A percentile compares a stretch with the other conserved stretches of the same genome.
phyloP scores from a whole-genome alignment of 2,888 invertebrate genomes.

The Habroteleia sp. region DNA sequence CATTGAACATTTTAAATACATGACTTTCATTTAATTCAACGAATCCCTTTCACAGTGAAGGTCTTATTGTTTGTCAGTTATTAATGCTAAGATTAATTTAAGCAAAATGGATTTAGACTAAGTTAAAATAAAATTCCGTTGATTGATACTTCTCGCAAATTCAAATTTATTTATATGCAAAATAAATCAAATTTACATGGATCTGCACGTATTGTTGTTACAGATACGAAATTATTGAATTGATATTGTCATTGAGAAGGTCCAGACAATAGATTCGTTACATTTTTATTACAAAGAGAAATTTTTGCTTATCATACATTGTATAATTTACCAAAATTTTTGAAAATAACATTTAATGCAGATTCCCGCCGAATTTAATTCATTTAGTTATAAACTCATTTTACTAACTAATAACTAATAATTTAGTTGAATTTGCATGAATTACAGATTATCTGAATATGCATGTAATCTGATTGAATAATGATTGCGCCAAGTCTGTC shows the following conservation, averaged over 20 bases:
- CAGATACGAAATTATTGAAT: no score
- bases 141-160: slow-evolving; percentile 36
- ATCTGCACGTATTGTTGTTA: slow-evolving; percentile 27
- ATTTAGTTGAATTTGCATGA: slow-evolving; percentile 49
- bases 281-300: no score
- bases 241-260: no score
- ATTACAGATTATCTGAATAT: slow-evolving; percentile 49
- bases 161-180: slow-evolving; percentile 34
- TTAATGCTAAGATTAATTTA: slow-evolving; percentile 14
- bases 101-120: slow-evolving; percentile 20
- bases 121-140: slow-evolving; percentile 31
- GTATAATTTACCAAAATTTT: no score
- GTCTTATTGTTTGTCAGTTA: slow-evolving; percentile 2
- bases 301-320: no score
- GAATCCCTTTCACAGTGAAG: no score
- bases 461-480: slow-evolving; percentile 35
- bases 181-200: slow-evolving; percentile 32
- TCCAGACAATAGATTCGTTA: no score
- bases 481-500: slow-evolving; percentile 25
- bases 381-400: no score
- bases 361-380: slow-evolving; percentile 33
- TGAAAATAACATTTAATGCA: slow-evolving; percentile 25
- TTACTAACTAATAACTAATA: no score
- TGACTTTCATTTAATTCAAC: no score
- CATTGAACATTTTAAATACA: no score